A percentile compares a stretch with the other conserved stretches of the same genome.
Evolutionary conservation across 92 coral and sea anemone species (phyloP).

Genomic region (Phenganax marumi): DNA sequence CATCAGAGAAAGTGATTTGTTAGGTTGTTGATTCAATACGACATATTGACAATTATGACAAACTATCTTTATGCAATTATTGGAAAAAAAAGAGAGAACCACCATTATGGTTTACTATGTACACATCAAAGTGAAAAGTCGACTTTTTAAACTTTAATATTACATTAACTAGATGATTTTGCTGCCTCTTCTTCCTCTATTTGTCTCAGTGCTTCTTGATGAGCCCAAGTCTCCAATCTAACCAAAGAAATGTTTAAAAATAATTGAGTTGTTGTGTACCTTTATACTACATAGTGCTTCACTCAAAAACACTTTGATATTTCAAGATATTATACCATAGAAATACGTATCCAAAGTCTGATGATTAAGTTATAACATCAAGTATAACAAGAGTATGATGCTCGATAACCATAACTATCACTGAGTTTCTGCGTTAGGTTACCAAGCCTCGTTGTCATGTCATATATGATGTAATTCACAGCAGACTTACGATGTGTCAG

Average conservation of each 20-base stretch:
- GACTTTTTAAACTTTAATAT: too few relatives aligned
- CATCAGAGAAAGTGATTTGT: too few relatives aligned
- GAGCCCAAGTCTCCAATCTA: conserved; percentile 94
- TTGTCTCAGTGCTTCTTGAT: conserved; percentile 75
- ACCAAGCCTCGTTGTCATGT: not conserved
- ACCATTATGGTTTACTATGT: too few relatives aligned
- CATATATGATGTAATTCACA: not conserved
- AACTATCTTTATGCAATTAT: too few relatives aligned
- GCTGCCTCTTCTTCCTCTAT: conserved; percentile 74
- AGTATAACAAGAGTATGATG: too few relatives aligned
- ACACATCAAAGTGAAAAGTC: too few relatives aligned
- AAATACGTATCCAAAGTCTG: too few relatives aligned
- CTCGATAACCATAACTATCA: not conserved
- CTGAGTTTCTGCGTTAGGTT: not conserved
- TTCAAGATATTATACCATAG: not conserved
- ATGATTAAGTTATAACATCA: too few relatives aligned
- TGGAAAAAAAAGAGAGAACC: too few relatives aligned
- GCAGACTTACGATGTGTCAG: conserved; percentile 77
- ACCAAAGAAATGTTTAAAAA: not conserved
- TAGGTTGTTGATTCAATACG: too few relatives aligned
- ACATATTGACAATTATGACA: too few relatives aligned
- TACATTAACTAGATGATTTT: conserved; percentile 52
- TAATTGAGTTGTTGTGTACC: not conserved
- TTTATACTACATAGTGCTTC: not conserved
- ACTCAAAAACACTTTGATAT: not conserved